phyloP scores from a whole-genome alignment of 2,888 invertebrate genomes.

The Tachystola acroxantha region DNA sequence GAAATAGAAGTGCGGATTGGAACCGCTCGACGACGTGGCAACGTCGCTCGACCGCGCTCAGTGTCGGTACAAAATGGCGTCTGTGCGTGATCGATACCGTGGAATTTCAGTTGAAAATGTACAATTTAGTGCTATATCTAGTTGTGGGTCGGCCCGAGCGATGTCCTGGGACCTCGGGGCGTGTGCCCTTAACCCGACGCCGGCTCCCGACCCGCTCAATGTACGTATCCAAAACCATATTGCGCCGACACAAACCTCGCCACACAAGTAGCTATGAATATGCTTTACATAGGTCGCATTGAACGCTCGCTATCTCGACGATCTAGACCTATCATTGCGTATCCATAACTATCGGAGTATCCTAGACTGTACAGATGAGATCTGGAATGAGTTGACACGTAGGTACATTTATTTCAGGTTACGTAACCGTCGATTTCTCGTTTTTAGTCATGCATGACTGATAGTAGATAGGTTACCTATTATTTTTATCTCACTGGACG shows the following conservation, averaged over 20 bases:
- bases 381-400: slow-evolving; percentile 31
- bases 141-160: slow-evolving; percentile 70
- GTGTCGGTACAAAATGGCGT: slow-evolving; percentile 77
- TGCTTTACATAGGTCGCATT: slow-evolving; percentile 24
- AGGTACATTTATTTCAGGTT: slow-evolving; percentile 34
- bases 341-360: slow-evolving; percentile 42
- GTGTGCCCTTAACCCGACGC: slow-evolving; percentile 51
- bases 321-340: slow-evolving; percentile 42
- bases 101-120: slow-evolving; percentile 69
- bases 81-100: slow-evolving; percentile 77
- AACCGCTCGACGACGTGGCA: slow-evolving; percentile 68
- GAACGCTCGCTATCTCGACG: slow-evolving; percentile 38
- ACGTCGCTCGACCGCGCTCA: slow-evolving; percentile 51
- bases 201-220: slow-evolving; percentile 63
- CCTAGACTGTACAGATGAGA: slow-evolving; percentile 32
- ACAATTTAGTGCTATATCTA: slow-evolving; percentile 67
- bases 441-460: background rate
- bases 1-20: slow-evolving; percentile 72
- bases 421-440: slow-evolving; percentile 23
- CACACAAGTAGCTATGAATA: slow-evolving; percentile 57
- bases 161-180: slow-evolving; percentile 62
- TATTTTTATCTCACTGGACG: slow-evolving; percentile 1
- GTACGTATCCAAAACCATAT: slow-evolving; percentile 74
- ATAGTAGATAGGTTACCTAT: slow-evolving; percentile 1
- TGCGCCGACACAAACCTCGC: slow-evolving; percentile 64